These are phyloP conservation scores for Oryzias sinensis DNA, from an alignment of 2,797 vertebrate genomes.

Conservation along the genomic window DNA sequence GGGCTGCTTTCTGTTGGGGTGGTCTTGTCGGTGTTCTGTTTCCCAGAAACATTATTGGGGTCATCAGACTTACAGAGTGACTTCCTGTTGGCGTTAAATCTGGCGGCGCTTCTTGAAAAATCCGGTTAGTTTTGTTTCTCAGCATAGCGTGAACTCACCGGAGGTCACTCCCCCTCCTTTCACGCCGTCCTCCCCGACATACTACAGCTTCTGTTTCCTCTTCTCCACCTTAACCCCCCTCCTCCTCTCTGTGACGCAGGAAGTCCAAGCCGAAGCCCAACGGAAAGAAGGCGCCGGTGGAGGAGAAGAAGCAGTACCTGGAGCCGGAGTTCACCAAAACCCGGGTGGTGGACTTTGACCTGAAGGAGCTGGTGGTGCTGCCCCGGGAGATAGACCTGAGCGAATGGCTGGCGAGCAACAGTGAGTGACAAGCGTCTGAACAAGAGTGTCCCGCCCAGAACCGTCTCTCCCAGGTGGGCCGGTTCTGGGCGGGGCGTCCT, in stretches of 20 bases:
- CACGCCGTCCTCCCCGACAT: background rate
- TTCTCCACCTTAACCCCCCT: background rate
- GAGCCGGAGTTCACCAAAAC: conserved; percentile 93
- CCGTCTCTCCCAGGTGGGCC: no score
- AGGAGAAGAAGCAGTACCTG: conserved; percentile 96
- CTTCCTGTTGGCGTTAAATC: background rate
- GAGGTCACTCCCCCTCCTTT: no score
- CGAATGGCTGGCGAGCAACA: conserved; percentile 98
- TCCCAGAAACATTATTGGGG: no score
- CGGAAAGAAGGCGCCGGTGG: conserved; percentile 91
- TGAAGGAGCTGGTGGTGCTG: conserved; percentile 95
- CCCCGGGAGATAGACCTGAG: conserved; percentile 98
- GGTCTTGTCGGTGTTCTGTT: no score
- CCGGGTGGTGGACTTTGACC: conserved; percentile 92
- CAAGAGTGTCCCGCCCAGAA: no score
- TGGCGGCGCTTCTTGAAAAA: conserved; percentile 11
- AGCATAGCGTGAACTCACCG: no score
- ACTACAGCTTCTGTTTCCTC: background rate
- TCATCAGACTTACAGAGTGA: no score
- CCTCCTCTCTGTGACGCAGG: conserved; percentile 67
- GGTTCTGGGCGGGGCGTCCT: no score
- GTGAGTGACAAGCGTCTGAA: conserved; percentile 75
- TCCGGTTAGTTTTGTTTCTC: conserved; percentile 12
- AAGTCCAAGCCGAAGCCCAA: conserved; percentile 99
- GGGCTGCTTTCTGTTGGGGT: no score